Base-by-base conservation (phyloP, 1,140 invertebrate genomes). In the Sitodiplosis mosellana region DNA sequence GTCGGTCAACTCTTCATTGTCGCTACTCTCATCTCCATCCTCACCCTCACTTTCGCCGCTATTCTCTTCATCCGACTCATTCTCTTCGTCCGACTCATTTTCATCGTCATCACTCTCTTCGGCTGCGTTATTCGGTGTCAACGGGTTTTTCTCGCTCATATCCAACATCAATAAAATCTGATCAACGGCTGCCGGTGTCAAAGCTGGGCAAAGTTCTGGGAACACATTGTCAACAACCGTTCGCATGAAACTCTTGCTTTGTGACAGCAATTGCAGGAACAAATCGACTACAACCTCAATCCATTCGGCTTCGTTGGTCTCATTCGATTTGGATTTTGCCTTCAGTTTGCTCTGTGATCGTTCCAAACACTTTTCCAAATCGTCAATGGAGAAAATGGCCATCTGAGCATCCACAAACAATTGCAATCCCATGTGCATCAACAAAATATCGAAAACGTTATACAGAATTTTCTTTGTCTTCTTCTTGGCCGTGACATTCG, bases 241-340 rank as follows among this genome's bases (percentile, higher is more conserved):
- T 12, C 82, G 64, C 8, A 83, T 63, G 19, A 82, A 68, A 61
- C 77, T 75, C 22, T 75, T 77, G 52, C 78, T 78, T 49, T 75
- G 70, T 1, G 81, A 83, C 10, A 84, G 62, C 27, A 84, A 68
- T 33, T 78, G 83, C 17, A 87, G 56, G 33, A 87, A 66, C 17
- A 87, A 66, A 69, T 87, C 83, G 12, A 81, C 71, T 40, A 86
- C 70, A 2, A 87, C 83, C 67, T 86, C 80, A 47, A 81, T 73
- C 83, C 83, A 87, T 52, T 76, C 65, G 14, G 77, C 78, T 59
- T 84, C 79, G 37, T 71, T 66, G 33, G 65, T 57, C 17, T 61
- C 51, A 14, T 52, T 18, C 4, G 11, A 15, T 14, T 20, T 64
- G 53, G 46, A 55, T 4, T 49, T 51, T 19, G 55, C 58, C 12